Evolutionary conservation across 2,797 vertebrate genomes (phyloP).

Genomic region (Sphaeramia orbicularis): DNA sequence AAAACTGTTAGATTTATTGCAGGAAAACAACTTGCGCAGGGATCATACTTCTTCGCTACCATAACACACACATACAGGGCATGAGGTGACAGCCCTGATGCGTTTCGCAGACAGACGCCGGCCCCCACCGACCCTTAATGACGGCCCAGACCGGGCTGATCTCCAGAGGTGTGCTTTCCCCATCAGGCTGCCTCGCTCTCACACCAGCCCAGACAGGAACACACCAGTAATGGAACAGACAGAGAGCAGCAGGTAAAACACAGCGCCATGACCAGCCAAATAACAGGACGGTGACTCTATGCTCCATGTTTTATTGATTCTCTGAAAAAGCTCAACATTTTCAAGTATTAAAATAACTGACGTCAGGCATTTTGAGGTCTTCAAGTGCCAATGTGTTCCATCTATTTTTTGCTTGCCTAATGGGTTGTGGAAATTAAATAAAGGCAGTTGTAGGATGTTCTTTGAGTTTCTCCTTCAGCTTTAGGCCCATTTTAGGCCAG

Average conservation of each 20-base stretch:
- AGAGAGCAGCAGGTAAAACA: constrained; percentile 54
- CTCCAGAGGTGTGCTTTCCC: constrained; percentile 72
- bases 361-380: no score
- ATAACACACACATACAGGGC: constrained; percentile 4
- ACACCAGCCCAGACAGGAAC: constrained; percentile 63
- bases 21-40: not conserved
- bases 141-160: constrained; percentile 54
- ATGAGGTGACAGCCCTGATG: constrained; percentile 51
- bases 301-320: constrained; percentile 9
- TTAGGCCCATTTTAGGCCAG: not conserved
- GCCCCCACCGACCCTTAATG: constrained; percentile 38
- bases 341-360: not conserved
- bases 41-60: not conserved
- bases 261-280: constrained; percentile 24
- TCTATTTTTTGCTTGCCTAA: not conserved
- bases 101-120: constrained; percentile 51
- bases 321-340: constrained; percentile 7
- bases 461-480: not conserved
- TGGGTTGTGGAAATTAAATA: not conserved
- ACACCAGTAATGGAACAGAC: constrained; percentile 63
- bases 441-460: not conserved
- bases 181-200: constrained; percentile 58
- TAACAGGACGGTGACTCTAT: constrained; percentile 15
- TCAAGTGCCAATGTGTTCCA: not conserved
- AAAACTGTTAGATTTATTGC: not conserved